Evolutionary conservation across 2,888 invertebrate species (phyloP).

Genomic region (Ischnus inquisitorius): DNA sequence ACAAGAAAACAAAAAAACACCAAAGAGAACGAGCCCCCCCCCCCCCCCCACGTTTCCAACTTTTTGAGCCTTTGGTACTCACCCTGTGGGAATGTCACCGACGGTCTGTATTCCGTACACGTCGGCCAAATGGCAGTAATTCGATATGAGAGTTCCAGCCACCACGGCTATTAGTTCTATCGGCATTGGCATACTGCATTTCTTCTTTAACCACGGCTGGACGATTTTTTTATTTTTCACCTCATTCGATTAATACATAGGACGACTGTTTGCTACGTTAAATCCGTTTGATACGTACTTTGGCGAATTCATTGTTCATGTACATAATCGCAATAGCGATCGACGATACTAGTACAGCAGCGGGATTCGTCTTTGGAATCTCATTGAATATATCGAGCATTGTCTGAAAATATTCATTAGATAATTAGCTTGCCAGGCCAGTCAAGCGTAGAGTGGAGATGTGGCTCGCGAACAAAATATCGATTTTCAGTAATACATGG

Average conservation of each 20-base stretch:
- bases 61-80: slow-evolving; percentile 74
- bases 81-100: slow-evolving; percentile 90
- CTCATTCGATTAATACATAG: slow-evolving; percentile 86
- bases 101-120: slow-evolving; percentile 87
- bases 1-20: no score
- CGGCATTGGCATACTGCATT: slow-evolving; percentile 90
- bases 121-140: slow-evolving; percentile 86
- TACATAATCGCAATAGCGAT: slow-evolving; percentile 88
- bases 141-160: slow-evolving; percentile 89
- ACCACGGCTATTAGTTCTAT: slow-evolving; percentile 91
- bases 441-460: no score
- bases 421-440: no score
- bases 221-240: slow-evolving; percentile 83
- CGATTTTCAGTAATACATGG: no score
- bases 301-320: slow-evolving; percentile 89
- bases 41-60: no score
- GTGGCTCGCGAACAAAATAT: no score
- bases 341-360: slow-evolving; percentile 88
- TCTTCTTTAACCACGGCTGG: slow-evolving; percentile 88
- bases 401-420: slow-evolving; percentile 86
- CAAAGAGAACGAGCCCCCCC: not conserved
- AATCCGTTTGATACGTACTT: slow-evolving; percentile 84
- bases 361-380: slow-evolving; percentile 87
- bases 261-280: slow-evolving; percentile 1
- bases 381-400: slow-evolving; percentile 87